These are phyloP conservation scores for Euwallacea fornicatus DNA, from an alignment of 1,140 invertebrate species.

Conservation along the genomic window DNA sequence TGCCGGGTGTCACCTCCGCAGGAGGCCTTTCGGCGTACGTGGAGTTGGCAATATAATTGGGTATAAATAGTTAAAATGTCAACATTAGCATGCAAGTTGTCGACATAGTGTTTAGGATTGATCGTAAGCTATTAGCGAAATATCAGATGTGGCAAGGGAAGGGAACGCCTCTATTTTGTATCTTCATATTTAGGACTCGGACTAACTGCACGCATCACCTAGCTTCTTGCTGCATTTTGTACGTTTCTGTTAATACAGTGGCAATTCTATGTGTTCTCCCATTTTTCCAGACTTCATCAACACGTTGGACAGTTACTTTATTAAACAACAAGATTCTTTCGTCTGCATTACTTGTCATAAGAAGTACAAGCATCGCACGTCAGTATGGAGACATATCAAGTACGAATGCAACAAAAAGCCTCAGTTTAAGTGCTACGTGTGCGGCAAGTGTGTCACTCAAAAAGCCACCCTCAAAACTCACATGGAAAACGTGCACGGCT, in stretches of 20 bases:
- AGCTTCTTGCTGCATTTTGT: not conserved
- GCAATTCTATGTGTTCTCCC: not conserved
- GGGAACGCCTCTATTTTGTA: not conserved
- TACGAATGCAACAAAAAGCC: conserved; percentile 69
- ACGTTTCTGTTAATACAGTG: not conserved
- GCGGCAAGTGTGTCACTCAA: conserved; percentile 38
- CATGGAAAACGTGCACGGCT: conserved; percentile 24
- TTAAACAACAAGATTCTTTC: conserved; percentile 15
- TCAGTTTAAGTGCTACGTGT: conserved; percentile 60
- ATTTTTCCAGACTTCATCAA: not conserved
- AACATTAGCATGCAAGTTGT: too few relatives aligned
- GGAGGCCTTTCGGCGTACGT: too few relatives aligned
- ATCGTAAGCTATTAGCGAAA: too few relatives aligned
- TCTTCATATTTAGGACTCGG: not conserved
- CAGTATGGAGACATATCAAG: conserved; percentile 63
- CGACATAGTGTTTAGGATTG: too few relatives aligned
- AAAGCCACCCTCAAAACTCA: conserved; percentile 42
- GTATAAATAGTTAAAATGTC: too few relatives aligned
- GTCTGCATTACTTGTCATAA: conserved; percentile 57
- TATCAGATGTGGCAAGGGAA: too few relatives aligned
- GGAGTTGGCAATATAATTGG: too few relatives aligned
- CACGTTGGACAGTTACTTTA: conserved; percentile 15
- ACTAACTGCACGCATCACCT: not conserved
- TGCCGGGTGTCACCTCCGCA: too few relatives aligned
- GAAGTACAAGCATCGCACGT: conserved; percentile 59